Conservation (phyloP, 2,797 vertebrate species). For the Typhlichthys subterraneus region DNA sequence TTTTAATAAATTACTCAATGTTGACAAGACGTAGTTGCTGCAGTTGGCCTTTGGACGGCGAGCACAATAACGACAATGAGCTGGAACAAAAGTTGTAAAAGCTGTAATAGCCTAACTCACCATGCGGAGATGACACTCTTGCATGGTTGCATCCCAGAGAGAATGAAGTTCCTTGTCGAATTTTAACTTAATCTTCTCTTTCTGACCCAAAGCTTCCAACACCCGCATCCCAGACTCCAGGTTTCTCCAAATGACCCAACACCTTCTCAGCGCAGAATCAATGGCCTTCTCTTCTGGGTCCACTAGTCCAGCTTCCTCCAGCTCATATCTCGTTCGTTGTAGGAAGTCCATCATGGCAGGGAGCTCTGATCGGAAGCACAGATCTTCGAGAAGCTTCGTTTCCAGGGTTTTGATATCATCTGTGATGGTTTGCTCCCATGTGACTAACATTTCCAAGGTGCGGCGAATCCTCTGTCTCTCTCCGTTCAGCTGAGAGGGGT, state of each 20-base stretch:
- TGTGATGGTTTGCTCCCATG: constrained; percentile 61
- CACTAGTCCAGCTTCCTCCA: constrained; percentile 69
- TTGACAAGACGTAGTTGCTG: too few species aligned
- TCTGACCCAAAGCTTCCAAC: constrained; percentile 64
- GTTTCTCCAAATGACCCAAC: constrained; percentile 78
- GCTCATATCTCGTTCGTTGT: constrained; percentile 41
- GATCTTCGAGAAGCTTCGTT: constrained; percentile 41
- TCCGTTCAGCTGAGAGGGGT: constrained; percentile 56
- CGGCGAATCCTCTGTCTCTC: constrained; percentile 63
- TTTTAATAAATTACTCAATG: not conserved
- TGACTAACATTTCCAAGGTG: constrained; percentile 54
- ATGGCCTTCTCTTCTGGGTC: constrained; percentile 73
- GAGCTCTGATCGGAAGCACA: constrained; percentile 51
- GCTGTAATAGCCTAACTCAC: constrained; percentile 68
- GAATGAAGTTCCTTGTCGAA: constrained; percentile 58
- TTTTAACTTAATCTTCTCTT: constrained; percentile 42
- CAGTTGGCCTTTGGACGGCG: too few species aligned
- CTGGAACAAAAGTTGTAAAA: not conserved
- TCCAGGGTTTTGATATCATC: constrained; percentile 63
- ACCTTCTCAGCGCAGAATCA: constrained; percentile 71
- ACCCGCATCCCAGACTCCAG: constrained; percentile 73
- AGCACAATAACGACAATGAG: too few species aligned
- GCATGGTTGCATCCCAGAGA: constrained; percentile 62
- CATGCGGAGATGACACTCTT: constrained; percentile 71
- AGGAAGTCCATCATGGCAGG: constrained; percentile 54